Evolutionary conservation across 92 coral and sea anemone genomes (phyloP).

Genomic region (Umimayanthus chanpuru): DNA sequence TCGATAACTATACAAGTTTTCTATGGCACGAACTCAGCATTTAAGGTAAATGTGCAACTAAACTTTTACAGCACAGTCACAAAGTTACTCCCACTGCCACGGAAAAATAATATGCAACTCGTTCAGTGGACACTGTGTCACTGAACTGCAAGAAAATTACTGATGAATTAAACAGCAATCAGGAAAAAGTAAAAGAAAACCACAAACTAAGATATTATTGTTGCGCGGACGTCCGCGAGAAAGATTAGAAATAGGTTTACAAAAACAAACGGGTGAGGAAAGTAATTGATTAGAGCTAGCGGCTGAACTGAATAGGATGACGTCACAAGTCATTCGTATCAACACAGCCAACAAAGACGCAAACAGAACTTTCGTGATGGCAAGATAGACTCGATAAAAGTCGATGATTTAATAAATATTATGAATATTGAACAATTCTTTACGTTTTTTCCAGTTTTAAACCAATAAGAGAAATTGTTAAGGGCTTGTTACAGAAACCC

Average conservation of each 20-base stretch:
- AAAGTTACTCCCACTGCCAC: not conserved
- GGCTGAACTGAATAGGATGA: constrained; percentile 37
- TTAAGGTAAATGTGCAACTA: not conserved
- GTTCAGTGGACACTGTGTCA: not conserved
- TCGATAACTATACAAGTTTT: not conserved
- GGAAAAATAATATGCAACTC: not conserved
- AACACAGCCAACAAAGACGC: constrained; percentile 39
- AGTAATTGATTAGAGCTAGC: constrained; percentile 48
- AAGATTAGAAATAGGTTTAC: constrained; percentile 33
- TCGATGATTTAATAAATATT: constrained; percentile 42
- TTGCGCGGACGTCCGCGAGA: constrained; percentile 16
- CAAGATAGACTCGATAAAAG: constrained; percentile 32
- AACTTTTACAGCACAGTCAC: not conserved
- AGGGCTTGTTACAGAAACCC: not conserved
- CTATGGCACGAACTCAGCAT: not conserved
- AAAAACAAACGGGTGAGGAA: constrained; percentile 34
- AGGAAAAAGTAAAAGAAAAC: not conserved
- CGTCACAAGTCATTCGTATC: constrained; percentile 42
- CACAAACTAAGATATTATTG: not conserved
- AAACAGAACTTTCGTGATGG: constrained; percentile 44
- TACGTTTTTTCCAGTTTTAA: not conserved
- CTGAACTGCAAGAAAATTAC: not conserved
- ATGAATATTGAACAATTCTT: constrained; percentile 7
- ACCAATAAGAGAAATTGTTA: not conserved
- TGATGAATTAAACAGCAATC: constrained; percentile 8